Evolutionary conservation across 2,113 vertebrate genomes (phyloP).

Genomic region (Pygoscelis adeliae): DNA sequence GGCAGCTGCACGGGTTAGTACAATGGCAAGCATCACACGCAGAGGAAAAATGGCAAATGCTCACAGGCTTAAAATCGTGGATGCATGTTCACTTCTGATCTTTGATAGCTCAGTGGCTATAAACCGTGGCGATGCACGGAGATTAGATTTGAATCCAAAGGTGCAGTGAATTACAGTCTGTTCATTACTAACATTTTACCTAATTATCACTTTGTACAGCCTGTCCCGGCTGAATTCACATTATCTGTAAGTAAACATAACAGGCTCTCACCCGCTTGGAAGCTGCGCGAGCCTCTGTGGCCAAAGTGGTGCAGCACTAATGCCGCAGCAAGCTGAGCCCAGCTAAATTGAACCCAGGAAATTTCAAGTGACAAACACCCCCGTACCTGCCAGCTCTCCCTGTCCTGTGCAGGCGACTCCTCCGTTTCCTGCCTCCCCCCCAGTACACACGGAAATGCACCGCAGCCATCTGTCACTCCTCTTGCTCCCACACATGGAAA

Average conservation of each 20-base stretch:
- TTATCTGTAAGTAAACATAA: not conserved
- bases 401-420: not conserved
- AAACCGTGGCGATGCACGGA: not conserved
- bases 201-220: not conserved
- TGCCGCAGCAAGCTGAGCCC: not conserved
- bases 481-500: not conserved
- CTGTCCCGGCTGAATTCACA: not conserved
- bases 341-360: not conserved
- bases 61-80: not conserved
- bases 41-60: not conserved
- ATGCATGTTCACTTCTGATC: not conserved
- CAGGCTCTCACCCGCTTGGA: not conserved
- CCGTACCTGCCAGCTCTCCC: not conserved
- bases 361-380: not conserved
- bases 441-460: rapidly evolving
- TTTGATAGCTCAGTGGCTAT: not conserved
- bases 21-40: not conserved
- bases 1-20: not conserved
- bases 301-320: not conserved
- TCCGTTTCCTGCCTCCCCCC: not conserved
- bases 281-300: not conserved
- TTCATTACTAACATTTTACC: not conserved
- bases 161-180: not conserved
- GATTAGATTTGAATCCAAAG: not conserved
- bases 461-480: rapidly evolving